Conservation (phyloP, 1,140 invertebrate genomes). For the Ostrea edulis region DNA sequence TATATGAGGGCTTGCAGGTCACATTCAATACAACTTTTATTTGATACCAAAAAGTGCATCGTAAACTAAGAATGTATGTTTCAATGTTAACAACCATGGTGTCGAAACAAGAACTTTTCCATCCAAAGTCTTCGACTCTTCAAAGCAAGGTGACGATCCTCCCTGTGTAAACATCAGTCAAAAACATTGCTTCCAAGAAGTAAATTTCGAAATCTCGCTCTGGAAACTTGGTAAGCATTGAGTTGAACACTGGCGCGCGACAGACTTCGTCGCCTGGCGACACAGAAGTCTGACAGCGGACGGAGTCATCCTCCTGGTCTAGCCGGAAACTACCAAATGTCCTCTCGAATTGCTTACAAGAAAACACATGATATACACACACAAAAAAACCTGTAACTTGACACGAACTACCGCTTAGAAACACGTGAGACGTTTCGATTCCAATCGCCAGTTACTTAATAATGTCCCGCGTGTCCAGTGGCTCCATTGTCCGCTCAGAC, state of each 20-base stretch:
- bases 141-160: background rate
- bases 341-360: background rate
- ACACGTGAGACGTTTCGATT: background rate
- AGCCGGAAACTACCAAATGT: background rate
- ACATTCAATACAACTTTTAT: too few species aligned
- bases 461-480: background rate
- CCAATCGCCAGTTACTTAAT: slow-evolving; percentile 23
- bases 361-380: slow-evolving; percentile 23
- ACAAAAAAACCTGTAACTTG: background rate
- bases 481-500: background rate
- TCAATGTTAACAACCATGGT: background rate
- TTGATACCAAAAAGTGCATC: background rate
- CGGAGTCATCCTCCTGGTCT: background rate
- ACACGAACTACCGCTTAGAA: slow-evolving; percentile 16
- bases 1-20: too few species aligned
- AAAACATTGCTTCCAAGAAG: slow-evolving; percentile 11
- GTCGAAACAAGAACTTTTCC: background rate
- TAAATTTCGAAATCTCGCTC: slow-evolving; percentile 18
- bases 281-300: background rate
- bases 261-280: slow-evolving; percentile 15
- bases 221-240: slow-evolving; percentile 17
- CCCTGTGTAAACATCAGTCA: background rate
- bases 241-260: slow-evolving; percentile 19
- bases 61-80: background rate
- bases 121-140: slow-evolving; percentile 27